phyloP scores from a whole-genome alignment of 1,140 invertebrate species.

The Drosophila sulfurigaster region DNA sequence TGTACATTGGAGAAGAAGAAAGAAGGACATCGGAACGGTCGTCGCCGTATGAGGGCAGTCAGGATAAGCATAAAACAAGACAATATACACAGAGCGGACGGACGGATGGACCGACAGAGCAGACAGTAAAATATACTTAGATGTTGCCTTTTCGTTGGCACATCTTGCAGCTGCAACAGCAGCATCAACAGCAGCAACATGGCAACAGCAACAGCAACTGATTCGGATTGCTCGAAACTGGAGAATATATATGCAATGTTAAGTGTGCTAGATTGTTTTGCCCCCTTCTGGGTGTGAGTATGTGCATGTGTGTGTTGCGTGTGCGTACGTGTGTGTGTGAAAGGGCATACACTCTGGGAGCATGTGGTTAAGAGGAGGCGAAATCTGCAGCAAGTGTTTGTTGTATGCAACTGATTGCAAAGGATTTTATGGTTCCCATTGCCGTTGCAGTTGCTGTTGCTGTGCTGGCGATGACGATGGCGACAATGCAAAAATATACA shows the following conservation, averaged over 20 bases:
- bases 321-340: conserved; percentile 19
- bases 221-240: conserved; percentile 31
- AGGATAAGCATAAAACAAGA: conserved; percentile 35
- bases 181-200: conserved; percentile 6
- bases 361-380: conserved; percentile 31
- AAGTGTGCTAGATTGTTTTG: conserved; percentile 4
- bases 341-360: conserved; percentile 20
- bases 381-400: conserved; percentile 67
- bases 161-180: conserved; percentile 18
- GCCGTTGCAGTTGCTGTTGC: conserved; percentile 21
- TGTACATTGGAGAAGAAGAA: conserved; percentile 25
- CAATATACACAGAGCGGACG: conserved; percentile 15
- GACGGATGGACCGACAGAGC: conserved; percentile 3
- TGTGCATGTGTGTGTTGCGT: neutral
- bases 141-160: conserved; percentile 40
- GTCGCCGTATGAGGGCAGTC: conserved; percentile 15
- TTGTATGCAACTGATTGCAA: conserved; percentile 81
- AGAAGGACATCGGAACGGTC: conserved; percentile 12
- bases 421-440: conserved; percentile 66
- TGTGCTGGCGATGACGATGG: conserved; percentile 40
- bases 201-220: conserved; percentile 34
- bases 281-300: conserved; percentile 7
- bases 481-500: conserved; percentile 61
- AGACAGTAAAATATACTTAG: conserved; percentile 52
- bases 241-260: conserved; percentile 15